Percentiles rank a stretch among this genome's conserved stretches.
These are phyloP conservation scores for Sebastes iracundus DNA, from an alignment of 2,797 vertebrate species.

Conservation along the genomic window DNA sequence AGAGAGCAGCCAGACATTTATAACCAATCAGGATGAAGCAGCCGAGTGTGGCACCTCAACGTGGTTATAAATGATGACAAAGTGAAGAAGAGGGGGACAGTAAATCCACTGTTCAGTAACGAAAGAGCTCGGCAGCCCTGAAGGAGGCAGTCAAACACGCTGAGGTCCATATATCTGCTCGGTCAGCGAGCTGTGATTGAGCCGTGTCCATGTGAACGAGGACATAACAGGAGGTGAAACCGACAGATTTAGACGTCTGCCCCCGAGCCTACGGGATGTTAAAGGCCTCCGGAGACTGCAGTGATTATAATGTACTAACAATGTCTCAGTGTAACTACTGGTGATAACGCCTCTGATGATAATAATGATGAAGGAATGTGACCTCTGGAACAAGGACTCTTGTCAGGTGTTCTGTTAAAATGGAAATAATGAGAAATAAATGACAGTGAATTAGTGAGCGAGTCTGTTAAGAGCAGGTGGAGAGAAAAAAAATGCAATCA, in stretches of 20 bases:
- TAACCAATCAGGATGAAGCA: not conserved
- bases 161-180: not conserved
- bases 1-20: not conserved
- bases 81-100: conserved; percentile 2
- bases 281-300: conserved; percentile 10
- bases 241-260: not conserved
- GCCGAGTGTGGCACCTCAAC: not conserved
- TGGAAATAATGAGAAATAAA: conserved; percentile 27
- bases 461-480: not conserved
- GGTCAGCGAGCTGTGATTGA: not conserved
- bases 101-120: not conserved
- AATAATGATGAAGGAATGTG: conserved; percentile 16
- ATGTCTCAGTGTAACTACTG: not conserved
- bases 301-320: conserved; percentile 21
- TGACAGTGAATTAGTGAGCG: conserved; percentile 11
- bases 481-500: not conserved
- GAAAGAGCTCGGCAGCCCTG: not conserved
- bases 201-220: not conserved
- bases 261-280: not conserved
- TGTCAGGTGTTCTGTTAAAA: conserved; percentile 7
- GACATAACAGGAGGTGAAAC: conserved; percentile 22
- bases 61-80: conserved; percentile 1
- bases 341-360: conserved; percentile 20
- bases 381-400: conserved; percentile 28
- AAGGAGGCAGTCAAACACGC: not conserved